These are phyloP conservation scores for Podarcis muralis DNA, from an alignment of 2,113 vertebrate species.

Conservation along the genomic window DNA sequence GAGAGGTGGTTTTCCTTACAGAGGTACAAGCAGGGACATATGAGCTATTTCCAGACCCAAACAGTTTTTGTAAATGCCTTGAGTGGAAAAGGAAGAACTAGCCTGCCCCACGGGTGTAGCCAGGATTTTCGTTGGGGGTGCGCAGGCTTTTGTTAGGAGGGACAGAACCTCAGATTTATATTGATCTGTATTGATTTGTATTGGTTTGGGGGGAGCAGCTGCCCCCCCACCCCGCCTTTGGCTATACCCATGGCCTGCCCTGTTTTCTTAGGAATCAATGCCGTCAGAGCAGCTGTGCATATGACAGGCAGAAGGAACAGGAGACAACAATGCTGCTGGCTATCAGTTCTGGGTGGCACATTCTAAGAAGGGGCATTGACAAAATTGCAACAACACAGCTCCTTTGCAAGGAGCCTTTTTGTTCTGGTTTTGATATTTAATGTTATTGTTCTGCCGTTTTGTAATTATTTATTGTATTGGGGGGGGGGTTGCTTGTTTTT, in stretches of 20 bases:
- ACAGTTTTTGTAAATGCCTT: background rate
- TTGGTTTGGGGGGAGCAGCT: too few relatives aligned
- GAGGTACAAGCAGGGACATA: background rate
- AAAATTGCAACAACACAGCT: background rate
- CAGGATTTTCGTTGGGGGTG: too few relatives aligned
- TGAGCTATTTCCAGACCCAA: background rate
- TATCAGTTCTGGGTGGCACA: background rate
- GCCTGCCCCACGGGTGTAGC: too few relatives aligned
- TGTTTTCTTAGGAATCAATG: background rate
- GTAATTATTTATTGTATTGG: background rate
- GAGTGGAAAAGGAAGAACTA: background rate
- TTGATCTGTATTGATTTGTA: too few relatives aligned
- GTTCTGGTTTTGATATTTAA: background rate
- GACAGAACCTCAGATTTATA: too few relatives aligned
- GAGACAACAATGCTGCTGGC: background rate
- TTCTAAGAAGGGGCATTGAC: background rate
- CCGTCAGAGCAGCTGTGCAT: too few relatives aligned
- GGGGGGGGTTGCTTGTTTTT: background rate
- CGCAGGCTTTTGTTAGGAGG: too few relatives aligned
- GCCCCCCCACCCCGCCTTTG: too few relatives aligned
- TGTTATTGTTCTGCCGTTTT: background rate
- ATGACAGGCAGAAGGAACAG: background rate
- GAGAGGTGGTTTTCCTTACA: background rate
- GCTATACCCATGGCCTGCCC: too few relatives aligned
- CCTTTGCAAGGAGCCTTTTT: background rate